Conservation (phyloP, 2,797 vertebrate species). For the Streptopelia turtur region DNA sequence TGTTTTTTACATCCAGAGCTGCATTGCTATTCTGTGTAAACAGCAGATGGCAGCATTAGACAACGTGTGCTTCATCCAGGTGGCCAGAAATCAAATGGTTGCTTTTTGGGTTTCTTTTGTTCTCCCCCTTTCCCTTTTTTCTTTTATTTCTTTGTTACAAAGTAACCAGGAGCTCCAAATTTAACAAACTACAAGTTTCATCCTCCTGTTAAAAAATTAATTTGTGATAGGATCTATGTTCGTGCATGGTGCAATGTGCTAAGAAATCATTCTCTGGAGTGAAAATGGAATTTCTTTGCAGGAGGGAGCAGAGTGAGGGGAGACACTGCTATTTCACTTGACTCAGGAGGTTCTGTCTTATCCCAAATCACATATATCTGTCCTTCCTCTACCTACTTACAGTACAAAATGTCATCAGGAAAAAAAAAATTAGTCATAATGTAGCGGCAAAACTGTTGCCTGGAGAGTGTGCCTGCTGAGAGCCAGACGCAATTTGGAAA, state of each 20-base stretch:
- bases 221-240: not conserved
- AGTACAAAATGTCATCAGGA: constrained; percentile 65
- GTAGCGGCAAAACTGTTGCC: constrained; percentile 66
- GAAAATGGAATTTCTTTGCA: constrained; percentile 26
- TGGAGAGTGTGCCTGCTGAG: constrained; percentile 71
- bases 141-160: constrained; percentile 1
- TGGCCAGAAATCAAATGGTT: not conserved
- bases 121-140: not conserved
- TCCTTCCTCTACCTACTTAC: constrained; percentile 45
- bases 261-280: not conserved
- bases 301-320: not conserved
- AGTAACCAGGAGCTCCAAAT: not conserved
- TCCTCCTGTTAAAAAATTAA: not conserved
- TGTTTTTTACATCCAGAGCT: not conserved
- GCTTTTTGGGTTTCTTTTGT: constrained; percentile 60
- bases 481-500: constrained; percentile 74
- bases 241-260: not conserved
- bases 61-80: constrained; percentile 5
- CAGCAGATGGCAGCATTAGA: constrained; percentile 60
- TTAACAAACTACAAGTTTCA: not conserved
- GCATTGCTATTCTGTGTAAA: not conserved
- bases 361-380: constrained; percentile 17
- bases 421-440: constrained; percentile 67
- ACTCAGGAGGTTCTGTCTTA: not conserved
- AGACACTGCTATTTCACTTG: not conserved